Percentiles rank a stretch among this genome's conserved stretches.
These are phyloP conservation scores for Caretta caretta DNA, from an alignment of 2,113 vertebrate genomes.

Conservation along the genomic window DNA sequence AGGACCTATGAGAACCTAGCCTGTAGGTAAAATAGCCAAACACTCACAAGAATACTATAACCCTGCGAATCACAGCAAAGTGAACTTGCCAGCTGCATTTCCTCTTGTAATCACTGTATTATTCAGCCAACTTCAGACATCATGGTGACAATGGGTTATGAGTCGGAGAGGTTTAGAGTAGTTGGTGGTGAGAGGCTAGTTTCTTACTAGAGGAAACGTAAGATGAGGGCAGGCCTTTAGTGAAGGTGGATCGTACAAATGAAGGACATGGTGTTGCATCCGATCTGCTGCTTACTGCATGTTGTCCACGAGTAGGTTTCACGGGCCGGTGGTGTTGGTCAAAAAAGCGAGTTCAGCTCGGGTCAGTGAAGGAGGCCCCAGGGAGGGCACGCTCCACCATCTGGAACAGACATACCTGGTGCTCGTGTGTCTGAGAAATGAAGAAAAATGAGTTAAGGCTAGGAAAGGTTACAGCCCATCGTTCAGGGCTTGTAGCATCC, in stretches of 20 bases:
- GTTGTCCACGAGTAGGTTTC: background rate
- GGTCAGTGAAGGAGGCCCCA: background rate
- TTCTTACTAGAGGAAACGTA: background rate
- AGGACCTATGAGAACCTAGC: background rate
- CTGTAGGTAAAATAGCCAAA: constrained; percentile 41
- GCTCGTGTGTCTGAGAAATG: background rate
- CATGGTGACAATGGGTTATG: background rate
- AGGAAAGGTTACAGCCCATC: fast-evolving
- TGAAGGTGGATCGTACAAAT: background rate
- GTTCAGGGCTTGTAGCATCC: background rate
- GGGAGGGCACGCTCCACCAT: fast-evolving
- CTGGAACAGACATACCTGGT: background rate
- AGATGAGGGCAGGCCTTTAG: fast-evolving
- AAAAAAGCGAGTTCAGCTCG: background rate
- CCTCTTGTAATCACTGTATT: background rate
- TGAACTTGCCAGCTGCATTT: constrained; percentile 32
- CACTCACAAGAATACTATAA: background rate
- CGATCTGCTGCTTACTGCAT: background rate
- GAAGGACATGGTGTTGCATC: fast-evolving
- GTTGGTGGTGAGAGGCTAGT: background rate
- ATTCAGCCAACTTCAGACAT: background rate
- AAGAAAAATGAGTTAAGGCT: fast-evolving
- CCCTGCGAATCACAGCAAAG: constrained; percentile 12
- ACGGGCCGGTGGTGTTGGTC: background rate
- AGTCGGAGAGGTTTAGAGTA: background rate